Conservation (phyloP, 2,797 vertebrate species). For the Macroramphosus scolopax region DNA sequence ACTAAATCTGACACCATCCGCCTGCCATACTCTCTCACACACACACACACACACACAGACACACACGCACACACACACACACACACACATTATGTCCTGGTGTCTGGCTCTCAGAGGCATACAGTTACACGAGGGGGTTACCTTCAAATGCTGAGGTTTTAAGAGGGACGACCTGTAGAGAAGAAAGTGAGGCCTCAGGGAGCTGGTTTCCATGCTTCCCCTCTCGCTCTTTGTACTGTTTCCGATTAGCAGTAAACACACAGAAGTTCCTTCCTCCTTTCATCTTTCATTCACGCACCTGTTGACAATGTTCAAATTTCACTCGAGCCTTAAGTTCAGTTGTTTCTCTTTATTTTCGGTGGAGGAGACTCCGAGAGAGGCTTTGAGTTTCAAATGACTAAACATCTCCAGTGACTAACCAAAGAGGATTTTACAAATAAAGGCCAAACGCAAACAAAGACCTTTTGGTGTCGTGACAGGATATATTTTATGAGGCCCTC, state of each 20-base stretch:
- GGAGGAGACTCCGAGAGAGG: constrained; percentile 16
- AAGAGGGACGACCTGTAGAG: constrained; percentile 60
- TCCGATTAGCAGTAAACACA: constrained; percentile 57
- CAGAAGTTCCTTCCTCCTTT: constrained; percentile 40
- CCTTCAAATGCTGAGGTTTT: constrained; percentile 61
- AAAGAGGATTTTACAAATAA: constrained; percentile 40
- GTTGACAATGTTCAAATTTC: constrained; percentile 55
- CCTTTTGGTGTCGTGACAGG: constrained; percentile 69
- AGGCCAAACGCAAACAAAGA: constrained; percentile 64
- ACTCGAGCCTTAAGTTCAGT: constrained; percentile 18
- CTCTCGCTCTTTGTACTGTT: constrained; percentile 46
- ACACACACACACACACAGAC: constrained; percentile 20
- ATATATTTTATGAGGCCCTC: constrained; percentile 64
- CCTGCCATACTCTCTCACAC: constrained; percentile 47
- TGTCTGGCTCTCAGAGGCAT: constrained; percentile 66
- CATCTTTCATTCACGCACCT: constrained; percentile 52
- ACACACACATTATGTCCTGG: constrained; percentile 51
- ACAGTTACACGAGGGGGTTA: constrained; percentile 60
- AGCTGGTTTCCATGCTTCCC: constrained; percentile 26
- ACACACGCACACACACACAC: constrained; percentile 29
- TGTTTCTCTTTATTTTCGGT: not conserved
- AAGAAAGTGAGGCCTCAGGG: constrained; percentile 64
- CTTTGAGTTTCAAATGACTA: constrained; percentile 41
- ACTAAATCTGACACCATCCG: constrained; percentile 64
- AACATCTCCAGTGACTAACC: constrained; percentile 33